Evolutionary conservation across 2,113 vertebrate species (phyloP), one percentile per base, ranked within the genome.

Genomic region (Pelmatolapia mariae): DNA sequence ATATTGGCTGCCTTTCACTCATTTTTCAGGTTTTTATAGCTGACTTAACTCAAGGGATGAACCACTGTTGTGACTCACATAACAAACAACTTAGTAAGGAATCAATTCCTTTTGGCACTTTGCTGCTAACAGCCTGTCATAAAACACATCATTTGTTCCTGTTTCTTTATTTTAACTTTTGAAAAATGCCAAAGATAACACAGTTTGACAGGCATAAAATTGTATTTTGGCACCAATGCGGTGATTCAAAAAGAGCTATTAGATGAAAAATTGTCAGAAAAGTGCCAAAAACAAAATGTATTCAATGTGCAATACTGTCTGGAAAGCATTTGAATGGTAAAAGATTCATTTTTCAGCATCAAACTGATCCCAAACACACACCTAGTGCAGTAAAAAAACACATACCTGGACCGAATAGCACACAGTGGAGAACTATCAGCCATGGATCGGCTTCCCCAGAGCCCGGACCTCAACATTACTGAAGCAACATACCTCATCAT

Each of bases 361-460:
- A 66, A 19, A 66, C 19, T 38, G 31, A 0, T 66, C 61, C 61
- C 61, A 66, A 66, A 66, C 3, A 8, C 61, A 66, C 4, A 66
- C 6, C 0, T 36, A n/a, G 31, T 36, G 18, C 29, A 66, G 0
- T 66, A 66, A 36, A 36, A 3, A 43, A 33, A 59, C 2, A 0
- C 2, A 66, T 12, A 61, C 29, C 29, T 63, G 18, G 31, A 66
- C 6, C 10, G 36, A 36, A 66, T n/a, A 66, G 61, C 61, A 36
- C 0, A 66, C 31, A 66, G 31, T 66, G 31, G 31, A 66, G 4
- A n/a, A 66, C 59, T 63, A 36, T 63, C 31, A 47, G 45, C 47
- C 47, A 36, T 7, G 31, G 61, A 66, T 36, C 1, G 6, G 0
- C 61, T 19, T 36, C 6, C 61, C 18, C 38, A 38, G 38, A 38